Evolutionary conservation across 2,888 invertebrate genomes (phyloP).

Genomic region (Hirtodrosophila confusa): DNA sequence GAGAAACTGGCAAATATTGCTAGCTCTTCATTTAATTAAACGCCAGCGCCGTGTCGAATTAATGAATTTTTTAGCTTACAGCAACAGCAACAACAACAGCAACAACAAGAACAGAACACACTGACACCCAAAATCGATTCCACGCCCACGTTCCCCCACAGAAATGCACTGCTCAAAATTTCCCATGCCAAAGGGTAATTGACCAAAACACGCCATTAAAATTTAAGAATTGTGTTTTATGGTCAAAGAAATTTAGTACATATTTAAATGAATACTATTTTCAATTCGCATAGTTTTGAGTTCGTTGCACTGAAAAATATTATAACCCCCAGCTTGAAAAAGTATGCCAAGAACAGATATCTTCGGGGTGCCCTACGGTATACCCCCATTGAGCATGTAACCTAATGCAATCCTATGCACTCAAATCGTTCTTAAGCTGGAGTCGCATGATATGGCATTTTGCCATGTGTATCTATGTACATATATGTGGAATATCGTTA

Average conservation of each 20-base stretch:
- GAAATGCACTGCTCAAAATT: conserved; percentile 29
- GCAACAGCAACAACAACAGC: conserved; percentile 5
- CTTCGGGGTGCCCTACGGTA: too few species aligned
- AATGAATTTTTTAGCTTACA: conserved; percentile 48
- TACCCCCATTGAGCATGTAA: too few species aligned
- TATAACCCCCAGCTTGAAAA: too few species aligned
- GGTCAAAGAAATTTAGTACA: conserved; percentile 5
- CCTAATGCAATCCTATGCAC: too few species aligned
- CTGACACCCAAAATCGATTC: conserved; percentile 21
- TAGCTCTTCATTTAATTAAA: conserved; percentile 50
- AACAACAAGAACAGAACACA: neutral
- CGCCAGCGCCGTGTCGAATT: conserved; percentile 33
- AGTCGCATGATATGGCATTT: too few species aligned
- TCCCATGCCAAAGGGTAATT: conserved; percentile 11
- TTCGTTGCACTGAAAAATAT: conserved; percentile 46
- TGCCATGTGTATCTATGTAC: too few species aligned
- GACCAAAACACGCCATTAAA: conserved; percentile 13
- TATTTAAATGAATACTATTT: conserved; percentile 9
- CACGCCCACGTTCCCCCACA: neutral
- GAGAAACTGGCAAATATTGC: conserved; percentile 23
- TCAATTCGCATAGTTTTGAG: conserved; percentile 42
- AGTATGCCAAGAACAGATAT: too few species aligned
- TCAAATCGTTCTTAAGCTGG: too few species aligned
- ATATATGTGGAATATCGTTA: too few species aligned
- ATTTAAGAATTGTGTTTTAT: conserved; percentile 8